phyloP scores from a whole-genome alignment of 35 echinoderm and acorn worm genomes.

The Apostichopus japonicus region DNA sequence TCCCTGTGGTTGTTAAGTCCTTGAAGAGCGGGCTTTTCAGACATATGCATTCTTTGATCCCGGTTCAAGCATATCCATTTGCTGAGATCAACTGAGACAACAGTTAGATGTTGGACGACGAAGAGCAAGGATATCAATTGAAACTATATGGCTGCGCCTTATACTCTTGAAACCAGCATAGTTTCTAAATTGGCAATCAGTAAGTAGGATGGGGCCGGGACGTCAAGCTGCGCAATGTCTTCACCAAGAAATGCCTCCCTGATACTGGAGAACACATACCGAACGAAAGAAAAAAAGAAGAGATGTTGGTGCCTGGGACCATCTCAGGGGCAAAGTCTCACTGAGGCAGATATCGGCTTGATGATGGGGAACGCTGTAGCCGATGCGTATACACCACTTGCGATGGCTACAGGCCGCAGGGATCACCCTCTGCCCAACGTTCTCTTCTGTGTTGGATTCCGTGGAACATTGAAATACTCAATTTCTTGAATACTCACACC shows the following conservation, averaged over 20 bases:
- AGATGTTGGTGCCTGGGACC: conserved; percentile 1
- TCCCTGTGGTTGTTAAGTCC: conserved; percentile 49
- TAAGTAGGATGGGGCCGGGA: too few species aligned
- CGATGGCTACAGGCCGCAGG: conserved; percentile 9
- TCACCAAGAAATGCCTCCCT: conserved; percentile 36
- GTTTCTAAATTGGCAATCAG: too few species aligned
- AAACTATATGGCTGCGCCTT: conserved; percentile 36
- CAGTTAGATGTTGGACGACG: conserved; percentile 25
- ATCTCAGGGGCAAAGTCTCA: background rate
- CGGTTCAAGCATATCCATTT: background rate
- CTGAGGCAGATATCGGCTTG: background rate
- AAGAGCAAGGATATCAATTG: conserved; percentile 20
- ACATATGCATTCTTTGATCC: background rate
- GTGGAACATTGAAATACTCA: conserved; percentile 31
- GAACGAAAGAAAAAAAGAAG: too few species aligned
- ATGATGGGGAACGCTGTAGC: too few species aligned
- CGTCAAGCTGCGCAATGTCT: conserved; percentile 21
- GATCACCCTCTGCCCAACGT: background rate
- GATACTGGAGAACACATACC: background rate
- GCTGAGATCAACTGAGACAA: background rate
- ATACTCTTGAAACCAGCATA: too few species aligned
- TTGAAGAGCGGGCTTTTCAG: background rate
- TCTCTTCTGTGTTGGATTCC: conserved; percentile 24
- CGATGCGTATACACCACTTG: background rate
- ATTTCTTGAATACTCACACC: background rate